Conservation (phyloP, 2,888 invertebrate species). For the Copidosoma aretas region DNA sequence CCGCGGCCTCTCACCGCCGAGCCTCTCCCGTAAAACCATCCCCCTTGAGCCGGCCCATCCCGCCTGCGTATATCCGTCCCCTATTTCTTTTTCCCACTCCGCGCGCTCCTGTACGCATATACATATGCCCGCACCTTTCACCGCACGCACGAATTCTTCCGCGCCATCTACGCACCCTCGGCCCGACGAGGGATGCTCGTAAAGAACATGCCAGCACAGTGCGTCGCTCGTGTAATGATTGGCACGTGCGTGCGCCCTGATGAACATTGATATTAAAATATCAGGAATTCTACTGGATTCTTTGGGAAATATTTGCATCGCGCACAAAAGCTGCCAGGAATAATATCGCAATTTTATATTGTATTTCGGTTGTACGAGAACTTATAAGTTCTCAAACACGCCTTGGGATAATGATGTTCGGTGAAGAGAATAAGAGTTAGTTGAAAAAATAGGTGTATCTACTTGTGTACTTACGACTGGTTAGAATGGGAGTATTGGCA, state of each 20-base stretch:
- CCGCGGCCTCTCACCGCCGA: conserved; percentile 43
- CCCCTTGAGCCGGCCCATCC: conserved; percentile 47
- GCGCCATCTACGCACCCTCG: conserved; percentile 46
- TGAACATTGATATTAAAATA: conserved; percentile 12
- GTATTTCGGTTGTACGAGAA: too few relatives aligned
- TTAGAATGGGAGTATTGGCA: too few relatives aligned
- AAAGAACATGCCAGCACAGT: conserved; percentile 28
- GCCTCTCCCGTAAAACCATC: conserved; percentile 48
- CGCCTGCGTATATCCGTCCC: conserved; percentile 15
- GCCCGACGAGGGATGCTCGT: conserved; percentile 18
- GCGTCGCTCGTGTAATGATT: conserved; percentile 26
- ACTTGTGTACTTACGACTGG: too few relatives aligned
- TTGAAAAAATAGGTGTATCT: too few relatives aligned
- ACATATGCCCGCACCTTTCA: not conserved
- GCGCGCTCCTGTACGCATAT: too few relatives aligned
- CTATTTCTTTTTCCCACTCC: conserved; percentile 34
- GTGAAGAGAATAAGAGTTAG: too few relatives aligned
- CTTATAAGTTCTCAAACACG: too few relatives aligned
- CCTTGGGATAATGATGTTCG: too few relatives aligned
- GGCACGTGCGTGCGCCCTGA: conserved; percentile 15
- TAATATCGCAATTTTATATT: too few relatives aligned
- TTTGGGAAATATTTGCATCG: too few relatives aligned
- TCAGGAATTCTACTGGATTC: not conserved
- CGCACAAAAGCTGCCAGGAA: too few relatives aligned
- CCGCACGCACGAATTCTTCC: conserved; percentile 44